A percentile compares a stretch with the other conserved stretches of the same genome.
phyloP scores from a whole-genome alignment of 2,113 vertebrate genomes.

The Megaleporinus macrocephalus region DNA sequence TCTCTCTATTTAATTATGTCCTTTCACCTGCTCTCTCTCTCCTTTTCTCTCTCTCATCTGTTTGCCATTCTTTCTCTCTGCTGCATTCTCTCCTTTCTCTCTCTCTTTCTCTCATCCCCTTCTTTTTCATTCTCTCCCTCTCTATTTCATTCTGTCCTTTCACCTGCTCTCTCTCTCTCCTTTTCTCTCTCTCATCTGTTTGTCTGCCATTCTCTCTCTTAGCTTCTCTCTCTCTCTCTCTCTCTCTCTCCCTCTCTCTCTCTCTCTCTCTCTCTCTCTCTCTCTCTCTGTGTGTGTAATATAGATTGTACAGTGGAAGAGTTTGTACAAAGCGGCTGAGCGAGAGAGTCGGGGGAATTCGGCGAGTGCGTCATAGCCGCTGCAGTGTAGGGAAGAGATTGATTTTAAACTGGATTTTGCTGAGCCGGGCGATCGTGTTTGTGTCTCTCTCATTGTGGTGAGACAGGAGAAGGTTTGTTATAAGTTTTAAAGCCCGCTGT shows the following conservation, averaged over 20 bases:
- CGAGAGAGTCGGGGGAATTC: conserved; percentile 37
- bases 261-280: neutral
- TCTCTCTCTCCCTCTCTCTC: neutral
- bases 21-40: neutral
- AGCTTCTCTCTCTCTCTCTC: neutral
- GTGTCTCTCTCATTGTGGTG: conserved; percentile 18
- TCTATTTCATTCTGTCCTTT: neutral
- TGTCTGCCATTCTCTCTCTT: neutral
- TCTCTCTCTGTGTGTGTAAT: neutral
- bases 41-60: neutral
- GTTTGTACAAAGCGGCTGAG: conserved; percentile 37
- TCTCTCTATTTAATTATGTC: neutral
- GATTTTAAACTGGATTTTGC: conserved; percentile 53
- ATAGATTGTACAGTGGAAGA: conserved; percentile 44
- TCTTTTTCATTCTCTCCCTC: neutral
- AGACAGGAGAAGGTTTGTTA: conserved; percentile 35
- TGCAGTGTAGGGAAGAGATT: conserved; percentile 45
- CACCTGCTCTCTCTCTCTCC: neutral
- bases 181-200: neutral
- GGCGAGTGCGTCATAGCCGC: conserved; percentile 36
- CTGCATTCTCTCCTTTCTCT: neutral
- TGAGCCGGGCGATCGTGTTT: conserved; percentile 30
- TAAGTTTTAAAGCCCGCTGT: conserved; percentile 6
- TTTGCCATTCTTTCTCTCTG: neutral
- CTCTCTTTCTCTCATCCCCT: neutral